Evolutionary conservation across 2,888 invertebrate genomes (phyloP), one percentile per base, ranked within the genome.

Genomic region (Cantharis nigra): DNA sequence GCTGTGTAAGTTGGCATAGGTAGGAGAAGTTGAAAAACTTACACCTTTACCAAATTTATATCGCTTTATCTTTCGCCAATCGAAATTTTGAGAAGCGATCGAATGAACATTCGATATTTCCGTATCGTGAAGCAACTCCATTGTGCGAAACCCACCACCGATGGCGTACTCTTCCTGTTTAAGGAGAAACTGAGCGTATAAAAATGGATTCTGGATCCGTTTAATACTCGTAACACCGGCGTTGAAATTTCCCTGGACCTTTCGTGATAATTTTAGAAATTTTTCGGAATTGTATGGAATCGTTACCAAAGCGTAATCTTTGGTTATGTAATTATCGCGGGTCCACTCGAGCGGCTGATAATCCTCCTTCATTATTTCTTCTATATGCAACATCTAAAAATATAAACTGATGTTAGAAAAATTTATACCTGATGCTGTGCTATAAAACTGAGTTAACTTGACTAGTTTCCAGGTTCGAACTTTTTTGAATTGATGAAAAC

Each of bases 41-140:
- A 86, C 86, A 2, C 85, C 86, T 49, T 81, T 82, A 0, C 87
- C 87, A 79, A 81, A 87, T 79, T 81, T 86, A 63, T 79, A 72
- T 28, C 83, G 76, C 13, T 9, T 28, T 1, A 77, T 85, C 62
- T 78, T 77, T 14, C 85, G 75, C 85, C 86, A 86, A 77, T 87
- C 86, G 63, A 87, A 84, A 71, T 86, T 87, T 23, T 78, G 81
- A 26, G 63, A 71, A 5, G 83, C 80, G 65, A 87, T 87, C 0
- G 85, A 85, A 14, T 77, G 70, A 3, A 84, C 79, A 64, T 86
- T 86, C 1, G 62, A 69, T 13, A 71, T 75, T 2, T 79, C 79
- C 0, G 87, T 85, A 26, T 85, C 86, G 75, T 87, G 87, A 73
- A 80, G 84, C 9, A 86, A 76, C 1, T 78, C 72, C 33, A 69